Conservation (phyloP, 1,140 invertebrate species). For the Drosophila persimilis region DNA sequence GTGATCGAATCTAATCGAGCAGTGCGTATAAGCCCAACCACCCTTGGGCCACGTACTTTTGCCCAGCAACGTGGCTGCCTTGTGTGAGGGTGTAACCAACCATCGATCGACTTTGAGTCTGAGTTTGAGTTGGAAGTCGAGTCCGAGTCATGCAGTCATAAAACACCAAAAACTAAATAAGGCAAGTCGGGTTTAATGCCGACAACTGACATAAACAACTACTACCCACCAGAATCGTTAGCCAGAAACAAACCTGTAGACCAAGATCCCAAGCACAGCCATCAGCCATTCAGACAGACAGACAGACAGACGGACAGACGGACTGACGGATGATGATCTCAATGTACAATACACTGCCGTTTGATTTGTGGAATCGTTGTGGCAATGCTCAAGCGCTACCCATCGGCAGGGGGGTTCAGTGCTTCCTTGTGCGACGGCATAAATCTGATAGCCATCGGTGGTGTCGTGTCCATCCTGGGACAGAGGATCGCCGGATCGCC, state of each 20-base stretch:
- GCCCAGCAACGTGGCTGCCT: constrained; percentile 15
- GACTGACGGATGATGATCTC: constrained; percentile 66
- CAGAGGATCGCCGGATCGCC: not conserved
- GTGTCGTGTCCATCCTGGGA: constrained; percentile 12
- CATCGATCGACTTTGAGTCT: constrained; percentile 25
- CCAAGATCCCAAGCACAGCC: constrained; percentile 3
- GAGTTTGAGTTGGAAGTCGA: not conserved
- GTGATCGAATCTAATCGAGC: constrained; percentile 45
- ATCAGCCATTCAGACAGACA: not conserved
- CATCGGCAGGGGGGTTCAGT: constrained; percentile 7
- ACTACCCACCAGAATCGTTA: constrained; percentile 70
- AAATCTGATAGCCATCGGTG: constrained; percentile 48
- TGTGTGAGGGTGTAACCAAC: constrained; percentile 64
- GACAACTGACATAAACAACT: constrained; percentile 65
- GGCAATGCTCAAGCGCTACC: constrained; percentile 5
- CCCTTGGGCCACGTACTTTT: not conserved
- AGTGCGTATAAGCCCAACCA: constrained; percentile 13
- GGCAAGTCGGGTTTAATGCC: constrained; percentile 68
- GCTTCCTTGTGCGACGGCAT: constrained; percentile 34
- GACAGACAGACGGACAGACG: constrained; percentile 22
- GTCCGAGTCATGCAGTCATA: constrained; percentile 67
- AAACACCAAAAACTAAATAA: constrained; percentile 67
- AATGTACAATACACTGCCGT: constrained; percentile 48
- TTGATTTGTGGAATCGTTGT: constrained; percentile 71
- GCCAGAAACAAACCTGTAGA: constrained; percentile 69